Evolutionary conservation across 2,888 invertebrate species (phyloP).

Genomic region (Ganaspis brasiliensis): DNA sequence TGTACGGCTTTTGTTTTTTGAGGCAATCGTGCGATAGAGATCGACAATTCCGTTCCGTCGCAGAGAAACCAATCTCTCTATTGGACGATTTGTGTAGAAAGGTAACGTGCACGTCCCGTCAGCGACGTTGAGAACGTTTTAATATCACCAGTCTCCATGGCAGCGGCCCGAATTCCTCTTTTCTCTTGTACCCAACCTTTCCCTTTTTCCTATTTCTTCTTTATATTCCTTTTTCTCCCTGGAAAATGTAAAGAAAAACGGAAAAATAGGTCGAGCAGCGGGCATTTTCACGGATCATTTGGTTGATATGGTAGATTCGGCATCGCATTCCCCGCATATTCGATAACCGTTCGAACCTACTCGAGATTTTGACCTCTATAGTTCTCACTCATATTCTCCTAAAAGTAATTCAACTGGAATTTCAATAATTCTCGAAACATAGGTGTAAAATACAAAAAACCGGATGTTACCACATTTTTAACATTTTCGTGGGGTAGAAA

Average conservation of each 20-base stretch:
- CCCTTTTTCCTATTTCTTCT: constrained; percentile 8
- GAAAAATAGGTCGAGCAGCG: constrained; percentile 66
- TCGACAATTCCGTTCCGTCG: constrained; percentile 59
- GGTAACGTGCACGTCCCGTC: constrained; percentile 31
- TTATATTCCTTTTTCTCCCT: constrained; percentile 6
- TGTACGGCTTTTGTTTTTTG: constrained; percentile 54
- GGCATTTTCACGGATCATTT: constrained; percentile 77
- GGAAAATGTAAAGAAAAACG: constrained; percentile 46
- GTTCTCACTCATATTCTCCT: not conserved
- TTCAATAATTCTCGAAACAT: not conserved
- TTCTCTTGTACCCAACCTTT: not conserved
- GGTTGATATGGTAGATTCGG: constrained; percentile 72
- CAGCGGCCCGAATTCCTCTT: constrained; percentile 44
- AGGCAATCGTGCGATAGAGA: constrained; percentile 60
- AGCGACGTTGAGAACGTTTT: constrained; percentile 64
- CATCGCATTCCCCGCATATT: constrained; percentile 70
- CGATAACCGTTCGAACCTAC: constrained; percentile 63
- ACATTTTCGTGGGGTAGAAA: too few relatives aligned
- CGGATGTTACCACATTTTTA: too few relatives aligned
- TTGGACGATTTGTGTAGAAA: constrained; percentile 53
- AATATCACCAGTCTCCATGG: constrained; percentile 62
- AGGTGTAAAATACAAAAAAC: too few relatives aligned
- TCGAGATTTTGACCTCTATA: constrained; percentile 4
- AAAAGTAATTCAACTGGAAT: not conserved
- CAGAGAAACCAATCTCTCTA: constrained; percentile 64